Evolutionary conservation across 2,888 invertebrate genomes (phyloP).

Genomic region (Drosophila villosipedis): DNA sequence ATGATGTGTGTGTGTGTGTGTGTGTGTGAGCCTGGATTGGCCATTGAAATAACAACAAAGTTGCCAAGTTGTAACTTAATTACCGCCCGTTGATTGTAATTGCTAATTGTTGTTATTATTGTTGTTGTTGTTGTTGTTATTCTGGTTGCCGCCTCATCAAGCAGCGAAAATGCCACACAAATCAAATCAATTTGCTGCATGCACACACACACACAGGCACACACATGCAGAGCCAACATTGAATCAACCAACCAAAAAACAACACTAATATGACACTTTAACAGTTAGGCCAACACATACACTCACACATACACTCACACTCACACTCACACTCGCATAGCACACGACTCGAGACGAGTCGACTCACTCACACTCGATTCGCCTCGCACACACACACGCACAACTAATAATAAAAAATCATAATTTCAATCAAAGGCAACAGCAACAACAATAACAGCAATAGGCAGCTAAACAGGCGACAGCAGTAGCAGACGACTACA

Average conservation of each 20-base stretch:
- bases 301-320: conserved; percentile 12
- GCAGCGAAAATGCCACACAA: conserved; percentile 71
- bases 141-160: conserved; percentile 59
- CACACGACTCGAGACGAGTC: conserved; percentile 36
- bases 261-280: conserved; percentile 80
- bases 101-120: conserved; percentile 45
- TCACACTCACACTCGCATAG: conserved; percentile 1
- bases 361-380: conserved; percentile 55
- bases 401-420: conserved; percentile 72
- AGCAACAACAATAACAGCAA: conserved; percentile 54
- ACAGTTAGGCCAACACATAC: conserved; percentile 72
- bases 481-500: conserved; percentile 36
- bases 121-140: conserved; percentile 31
- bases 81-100: conserved; percentile 47
- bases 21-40: conserved; percentile 5
- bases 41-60: conserved; percentile 46
- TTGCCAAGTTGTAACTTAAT: conserved; percentile 60
- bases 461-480: conserved; percentile 45
- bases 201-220: conserved; percentile 33
- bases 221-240: conserved; percentile 24
- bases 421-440: conserved; percentile 76
- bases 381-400: conserved; percentile 39
- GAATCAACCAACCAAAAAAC: conserved; percentile 77
- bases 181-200: conserved; percentile 78
- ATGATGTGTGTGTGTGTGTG: neutral